These are phyloP conservation scores for Sebastiscus albofasciatus DNA, from an alignment of 2,797 vertebrate species.

Conservation along the genomic window DNA sequence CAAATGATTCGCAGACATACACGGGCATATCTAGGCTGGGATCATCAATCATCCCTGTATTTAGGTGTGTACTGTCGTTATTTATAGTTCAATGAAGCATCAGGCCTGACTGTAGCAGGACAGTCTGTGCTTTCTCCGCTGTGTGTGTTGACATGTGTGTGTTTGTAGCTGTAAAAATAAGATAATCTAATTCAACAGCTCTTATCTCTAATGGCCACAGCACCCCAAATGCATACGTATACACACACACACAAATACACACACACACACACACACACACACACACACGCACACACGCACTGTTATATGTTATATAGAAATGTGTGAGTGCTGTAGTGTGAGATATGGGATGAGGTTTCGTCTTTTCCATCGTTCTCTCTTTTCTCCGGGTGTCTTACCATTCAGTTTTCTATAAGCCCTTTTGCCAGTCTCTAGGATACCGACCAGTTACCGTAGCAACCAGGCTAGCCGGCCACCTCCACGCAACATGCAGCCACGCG, in stretches of 20 bases:
- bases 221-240: conserved; percentile 15
- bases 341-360: neutral
- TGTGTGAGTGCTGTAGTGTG: conserved; percentile 4
- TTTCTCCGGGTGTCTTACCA: conserved; percentile 38
- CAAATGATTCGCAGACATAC: conserved; percentile 26
- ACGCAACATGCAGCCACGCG: conserved; percentile 38
- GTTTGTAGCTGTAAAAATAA: conserved; percentile 56
- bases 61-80: conserved; percentile 36
- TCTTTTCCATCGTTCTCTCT: conserved; percentile 10
- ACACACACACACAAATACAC: neutral
- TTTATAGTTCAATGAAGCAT: conserved; percentile 59
- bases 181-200: conserved; percentile 64
- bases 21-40: conserved; percentile 23
- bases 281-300: neutral
- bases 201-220: conserved; percentile 61
- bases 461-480: conserved; percentile 56
- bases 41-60: conserved; percentile 17
- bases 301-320: neutral
- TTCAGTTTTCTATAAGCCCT: conserved; percentile 67
- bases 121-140: conserved; percentile 11
- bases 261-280: neutral
- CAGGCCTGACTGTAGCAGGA: conserved; percentile 25
- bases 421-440: conserved; percentile 76
- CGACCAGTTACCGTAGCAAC: conserved; percentile 77
- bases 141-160: conserved; percentile 10